These are phyloP conservation scores for Drosophila merina DNA, from an alignment of 2,888 invertebrate genomes.

Conservation along the genomic window DNA sequence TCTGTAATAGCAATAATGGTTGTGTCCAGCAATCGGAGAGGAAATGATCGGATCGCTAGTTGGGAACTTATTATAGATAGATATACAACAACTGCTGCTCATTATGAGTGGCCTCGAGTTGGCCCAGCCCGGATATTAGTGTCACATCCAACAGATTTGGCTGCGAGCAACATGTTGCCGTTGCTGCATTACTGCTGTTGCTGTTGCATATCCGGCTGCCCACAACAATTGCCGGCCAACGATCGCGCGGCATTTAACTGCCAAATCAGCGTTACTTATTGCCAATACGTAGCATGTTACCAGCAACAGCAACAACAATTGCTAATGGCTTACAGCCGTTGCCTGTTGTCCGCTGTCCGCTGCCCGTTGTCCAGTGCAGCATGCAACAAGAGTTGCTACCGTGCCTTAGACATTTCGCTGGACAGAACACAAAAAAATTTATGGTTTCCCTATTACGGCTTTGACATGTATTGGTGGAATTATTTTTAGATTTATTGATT, in stretches of 20 bases:
- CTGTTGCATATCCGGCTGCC: constrained; percentile 71
- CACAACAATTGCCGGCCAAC: constrained; percentile 59
- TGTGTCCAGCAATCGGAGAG: constrained; percentile 14
- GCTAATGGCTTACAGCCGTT: constrained; percentile 68
- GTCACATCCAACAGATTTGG: constrained; percentile 76
- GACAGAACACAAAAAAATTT: constrained; percentile 79
- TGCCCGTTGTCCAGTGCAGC: constrained; percentile 46
- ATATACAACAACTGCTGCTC: constrained; percentile 44
- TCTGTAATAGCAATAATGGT: constrained; percentile 34
- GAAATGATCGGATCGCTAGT: constrained; percentile 35
- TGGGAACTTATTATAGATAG: constrained; percentile 39
- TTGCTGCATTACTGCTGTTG: constrained; percentile 32
- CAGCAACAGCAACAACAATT: constrained; percentile 61
- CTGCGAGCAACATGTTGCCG: constrained; percentile 71
- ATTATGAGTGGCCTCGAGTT: constrained; percentile 46
- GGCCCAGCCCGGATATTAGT: constrained; percentile 70
- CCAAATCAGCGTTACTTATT: constrained; percentile 80
- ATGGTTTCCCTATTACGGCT: constrained; percentile 83
- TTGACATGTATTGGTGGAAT: constrained; percentile 83
- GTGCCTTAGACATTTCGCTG: constrained; percentile 73
- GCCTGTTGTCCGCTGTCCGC: constrained; percentile 8
- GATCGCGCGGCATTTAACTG: constrained; percentile 71
- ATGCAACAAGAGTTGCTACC: constrained; percentile 70
- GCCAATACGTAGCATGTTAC: constrained; percentile 73
- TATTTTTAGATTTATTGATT: constrained; percentile 82